A percentile compares a stretch with the other conserved stretches of the same genome.
These are phyloP conservation scores for Drosophila suzukii DNA, from an alignment of 1,140 invertebrate species.

Conservation along the genomic window DNA sequence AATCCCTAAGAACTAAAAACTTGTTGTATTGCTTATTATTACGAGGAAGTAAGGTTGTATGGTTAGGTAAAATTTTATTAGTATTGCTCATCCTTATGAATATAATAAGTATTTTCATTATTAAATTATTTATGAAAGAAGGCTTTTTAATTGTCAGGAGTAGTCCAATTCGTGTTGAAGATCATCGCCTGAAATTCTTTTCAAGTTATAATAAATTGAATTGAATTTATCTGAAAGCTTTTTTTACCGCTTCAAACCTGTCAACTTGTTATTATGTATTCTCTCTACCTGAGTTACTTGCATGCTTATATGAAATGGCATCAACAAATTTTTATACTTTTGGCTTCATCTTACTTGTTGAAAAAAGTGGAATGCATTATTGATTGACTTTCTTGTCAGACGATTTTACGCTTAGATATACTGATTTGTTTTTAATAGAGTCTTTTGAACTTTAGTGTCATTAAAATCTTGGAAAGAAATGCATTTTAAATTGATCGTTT, in stretches of 20 bases:
- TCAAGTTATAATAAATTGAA: constrained; percentile 54
- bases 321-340: constrained; percentile 47
- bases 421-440: neutral
- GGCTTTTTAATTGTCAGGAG: too few species aligned
- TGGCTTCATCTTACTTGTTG: constrained; percentile 48
- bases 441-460: too few species aligned
- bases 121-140: neutral
- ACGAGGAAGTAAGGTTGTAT: too few species aligned
- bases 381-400: constrained; percentile 44
- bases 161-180: neutral
- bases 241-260: constrained; percentile 17
- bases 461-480: too few species aligned
- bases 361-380: constrained; percentile 49
- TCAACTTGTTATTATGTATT: constrained; percentile 51
- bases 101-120: too few species aligned
- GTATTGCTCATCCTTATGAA: too few species aligned
- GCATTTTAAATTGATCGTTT: neutral
- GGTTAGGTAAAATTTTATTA: too few species aligned
- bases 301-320: constrained; percentile 1
- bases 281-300: constrained; percentile 12
- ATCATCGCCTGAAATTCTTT: neutral
- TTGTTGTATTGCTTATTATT: neutral
- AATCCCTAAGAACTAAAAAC: neutral
- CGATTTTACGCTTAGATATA: constrained; percentile 8
- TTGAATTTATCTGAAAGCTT: constrained; percentile 29